Percentiles rank a stretch among this genome's conserved stretches.
phyloP scores from a whole-genome alignment of 35 echinoderm and acorn worm species.

The Apostichopus japonicus region DNA sequence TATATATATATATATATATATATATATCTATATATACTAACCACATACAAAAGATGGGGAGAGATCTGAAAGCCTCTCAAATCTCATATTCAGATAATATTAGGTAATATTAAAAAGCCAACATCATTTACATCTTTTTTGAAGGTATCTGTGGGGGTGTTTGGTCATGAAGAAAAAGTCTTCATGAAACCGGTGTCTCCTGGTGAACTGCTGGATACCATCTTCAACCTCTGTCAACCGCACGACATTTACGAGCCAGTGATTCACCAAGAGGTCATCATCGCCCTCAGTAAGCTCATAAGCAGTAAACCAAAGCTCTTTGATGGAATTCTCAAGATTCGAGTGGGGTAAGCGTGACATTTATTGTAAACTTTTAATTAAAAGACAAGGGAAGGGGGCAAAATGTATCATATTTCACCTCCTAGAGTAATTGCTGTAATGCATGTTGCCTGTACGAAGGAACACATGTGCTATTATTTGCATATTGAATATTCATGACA shows the following conservation, averaged over 20 bases:
- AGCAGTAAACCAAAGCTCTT: constrained; percentile 72
- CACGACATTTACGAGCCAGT: constrained; percentile 78
- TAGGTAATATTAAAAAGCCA: too few relatives aligned
- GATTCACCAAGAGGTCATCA: constrained; percentile 93
- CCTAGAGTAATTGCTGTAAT: too few relatives aligned
- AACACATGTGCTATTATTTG: too few relatives aligned
- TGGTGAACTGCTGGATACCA: constrained; percentile 61
- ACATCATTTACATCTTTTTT: background rate
- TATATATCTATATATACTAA: too few relatives aligned
- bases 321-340: constrained; percentile 84
- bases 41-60: too few relatives aligned
- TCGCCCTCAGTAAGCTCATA: constrained; percentile 81
- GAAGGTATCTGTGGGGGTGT: constrained; percentile 89
- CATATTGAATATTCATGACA: too few relatives aligned
- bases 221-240: constrained; percentile 76
- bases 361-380: constrained; percentile 58
- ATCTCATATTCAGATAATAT: too few relatives aligned
- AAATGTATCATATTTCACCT: too few relatives aligned
- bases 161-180: constrained; percentile 90
- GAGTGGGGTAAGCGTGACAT: constrained; percentile 74
- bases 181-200: constrained; percentile 75
- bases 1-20: too few relatives aligned
- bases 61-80: too few relatives aligned
- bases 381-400: too few relatives aligned
- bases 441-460: too few relatives aligned